Evolutionary conservation across 2,113 vertebrate genomes (phyloP).

Genomic region (Labeo rohita): DNA sequence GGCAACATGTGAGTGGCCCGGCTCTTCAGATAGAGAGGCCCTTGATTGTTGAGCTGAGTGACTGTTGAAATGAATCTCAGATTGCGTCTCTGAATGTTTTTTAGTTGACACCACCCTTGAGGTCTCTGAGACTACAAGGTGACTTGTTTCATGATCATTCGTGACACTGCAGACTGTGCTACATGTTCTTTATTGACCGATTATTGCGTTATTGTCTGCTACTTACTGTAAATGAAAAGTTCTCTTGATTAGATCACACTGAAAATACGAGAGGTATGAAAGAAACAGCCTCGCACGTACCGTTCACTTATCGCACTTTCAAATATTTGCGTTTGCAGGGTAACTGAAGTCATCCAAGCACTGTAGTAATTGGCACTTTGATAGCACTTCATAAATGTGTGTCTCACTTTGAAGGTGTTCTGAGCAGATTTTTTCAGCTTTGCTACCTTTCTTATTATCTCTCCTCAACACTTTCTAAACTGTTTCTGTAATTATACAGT

Average conservation of each 20-base stretch:
- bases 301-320: background rate
- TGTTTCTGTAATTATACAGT: slow-evolving; percentile 54
- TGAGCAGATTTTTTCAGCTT: slow-evolving; percentile 31
- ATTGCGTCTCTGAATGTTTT: slow-evolving; percentile 23
- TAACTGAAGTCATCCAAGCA: slow-evolving; percentile 30
- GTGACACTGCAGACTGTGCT: background rate
- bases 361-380: slow-evolving; percentile 43
- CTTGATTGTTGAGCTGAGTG: slow-evolving; percentile 69
- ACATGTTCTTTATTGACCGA: background rate
- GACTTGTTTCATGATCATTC: slow-evolving; percentile 40
- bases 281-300: background rate
- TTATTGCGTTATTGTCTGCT: background rate
- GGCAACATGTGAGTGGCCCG: slow-evolving; percentile 62
- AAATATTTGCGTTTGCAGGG: slow-evolving; percentile 17
- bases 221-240: background rate
- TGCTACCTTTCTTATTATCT: slow-evolving; percentile 39
- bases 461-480: slow-evolving; percentile 43
- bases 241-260: background rate
- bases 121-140: slow-evolving; percentile 32
- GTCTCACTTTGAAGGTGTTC: slow-evolving; percentile 47
- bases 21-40: slow-evolving; percentile 68
- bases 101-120: slow-evolving; percentile 5
- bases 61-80: slow-evolving; percentile 59
- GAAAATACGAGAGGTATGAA: background rate
- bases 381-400: slow-evolving; percentile 51